Percentiles rank a stretch among this genome's conserved stretches.
These are phyloP conservation scores for Hormaphis cornu DNA, from an alignment of 1,140 invertebrate species.

Conservation along the genomic window DNA sequence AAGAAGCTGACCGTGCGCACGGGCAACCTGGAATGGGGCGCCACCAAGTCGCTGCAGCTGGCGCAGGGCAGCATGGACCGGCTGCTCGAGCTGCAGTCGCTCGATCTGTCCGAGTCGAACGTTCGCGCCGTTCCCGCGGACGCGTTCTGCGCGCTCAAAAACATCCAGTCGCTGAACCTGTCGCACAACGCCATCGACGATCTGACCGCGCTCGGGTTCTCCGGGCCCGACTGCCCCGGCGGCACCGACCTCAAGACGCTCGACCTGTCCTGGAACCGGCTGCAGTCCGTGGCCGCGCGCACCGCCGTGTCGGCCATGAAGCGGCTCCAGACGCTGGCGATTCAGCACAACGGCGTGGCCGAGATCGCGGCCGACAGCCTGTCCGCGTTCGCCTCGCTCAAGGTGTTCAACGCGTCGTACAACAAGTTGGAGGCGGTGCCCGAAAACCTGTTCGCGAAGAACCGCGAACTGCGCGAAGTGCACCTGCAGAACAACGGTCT, in stretches of 20 bases:
- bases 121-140: constrained; percentile 62
- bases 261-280: constrained; percentile 69
- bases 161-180: constrained; percentile 71
- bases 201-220: constrained; percentile 62
- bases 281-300: constrained; percentile 58
- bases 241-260: constrained; percentile 56
- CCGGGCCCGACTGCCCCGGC: constrained; percentile 43
- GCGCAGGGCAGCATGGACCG: constrained; percentile 58
- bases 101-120: constrained; percentile 75
- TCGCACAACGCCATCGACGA: constrained; percentile 68
- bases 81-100: constrained; percentile 61
- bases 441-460: constrained; percentile 64
- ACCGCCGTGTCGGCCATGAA: constrained; percentile 61
- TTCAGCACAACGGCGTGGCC: constrained; percentile 75
- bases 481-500: constrained; percentile 72
- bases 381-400: constrained; percentile 60
- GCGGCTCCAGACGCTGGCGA: constrained; percentile 61
- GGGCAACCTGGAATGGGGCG: constrained; percentile 65
- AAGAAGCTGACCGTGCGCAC: constrained; percentile 64
- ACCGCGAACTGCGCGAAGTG: constrained; percentile 68
- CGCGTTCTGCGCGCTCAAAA: constrained; percentile 64
- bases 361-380: constrained; percentile 68
- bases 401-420: constrained; percentile 72
- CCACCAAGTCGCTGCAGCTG: constrained; percentile 59
- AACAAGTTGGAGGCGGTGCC: constrained; percentile 69